Evolutionary conservation across 2,888 invertebrate species (phyloP).

Genomic region (Pecten maximus): DNA sequence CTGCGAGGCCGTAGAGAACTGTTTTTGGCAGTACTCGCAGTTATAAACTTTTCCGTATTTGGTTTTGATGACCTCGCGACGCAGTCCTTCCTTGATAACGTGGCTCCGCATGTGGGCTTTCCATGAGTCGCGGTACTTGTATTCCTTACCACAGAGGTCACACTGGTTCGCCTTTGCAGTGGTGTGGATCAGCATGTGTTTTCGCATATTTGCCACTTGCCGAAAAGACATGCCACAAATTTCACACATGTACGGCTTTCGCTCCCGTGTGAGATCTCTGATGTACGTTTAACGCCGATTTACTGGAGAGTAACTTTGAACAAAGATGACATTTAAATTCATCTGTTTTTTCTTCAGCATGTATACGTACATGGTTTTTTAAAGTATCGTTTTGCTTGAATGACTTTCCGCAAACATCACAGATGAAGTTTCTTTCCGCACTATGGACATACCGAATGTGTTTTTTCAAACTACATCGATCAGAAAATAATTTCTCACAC

Average conservation of each 20-base stretch:
- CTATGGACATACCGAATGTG: conserved; percentile 62
- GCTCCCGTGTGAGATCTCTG: conserved; percentile 43
- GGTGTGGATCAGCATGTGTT: conserved; percentile 51
- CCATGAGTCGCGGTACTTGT: conserved; percentile 49
- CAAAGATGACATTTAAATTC: conserved; percentile 66
- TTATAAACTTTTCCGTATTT: conserved; percentile 50
- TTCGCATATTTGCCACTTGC: conserved; percentile 44
- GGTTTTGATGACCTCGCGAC: conserved; percentile 10
- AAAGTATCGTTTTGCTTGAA: conserved; percentile 67
- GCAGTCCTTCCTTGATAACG: conserved; percentile 46
- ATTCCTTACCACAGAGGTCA: conserved; percentile 50
- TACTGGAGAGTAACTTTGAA: conserved; percentile 50
- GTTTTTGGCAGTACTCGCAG: conserved; percentile 49
- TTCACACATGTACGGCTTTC: conserved; percentile 49
- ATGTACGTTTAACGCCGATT: conserved; percentile 45
- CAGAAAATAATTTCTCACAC: conserved; percentile 64
- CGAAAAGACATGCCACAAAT: conserved; percentile 49
- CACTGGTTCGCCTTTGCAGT: conserved; percentile 40
- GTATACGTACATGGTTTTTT: conserved; percentile 61
- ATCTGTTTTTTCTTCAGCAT: conserved; percentile 50
- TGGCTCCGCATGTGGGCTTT: conserved; percentile 51
- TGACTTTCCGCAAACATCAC: conserved; percentile 67
- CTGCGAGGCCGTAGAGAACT: conserved; percentile 49
- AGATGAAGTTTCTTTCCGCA: conserved; percentile 59
- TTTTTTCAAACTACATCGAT: conserved; percentile 59